Conservation (phyloP, 2,113 vertebrate genomes). For the Channa argus region DNA sequence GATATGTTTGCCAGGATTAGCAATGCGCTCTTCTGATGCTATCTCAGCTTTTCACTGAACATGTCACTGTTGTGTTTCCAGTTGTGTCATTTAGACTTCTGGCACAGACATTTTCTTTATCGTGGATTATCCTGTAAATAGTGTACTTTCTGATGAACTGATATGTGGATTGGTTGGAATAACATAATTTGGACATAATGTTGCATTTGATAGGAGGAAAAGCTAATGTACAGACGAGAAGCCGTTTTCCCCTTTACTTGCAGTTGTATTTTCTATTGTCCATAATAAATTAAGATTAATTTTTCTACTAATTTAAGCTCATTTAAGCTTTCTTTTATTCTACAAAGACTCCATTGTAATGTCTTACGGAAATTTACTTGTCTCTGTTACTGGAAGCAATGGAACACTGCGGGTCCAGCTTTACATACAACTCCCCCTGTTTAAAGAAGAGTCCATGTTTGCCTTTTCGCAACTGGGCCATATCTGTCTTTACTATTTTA, state of each 20-base stretch:
- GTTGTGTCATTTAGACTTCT: not conserved
- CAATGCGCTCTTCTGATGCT: not conserved
- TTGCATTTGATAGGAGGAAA: slow-evolving; percentile 62
- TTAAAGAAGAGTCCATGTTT: no score
- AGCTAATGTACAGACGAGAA: slow-evolving; percentile 69
- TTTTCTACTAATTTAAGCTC: slow-evolving; percentile 64
- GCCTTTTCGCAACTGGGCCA: no score
- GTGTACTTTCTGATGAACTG: slow-evolving; percentile 64
- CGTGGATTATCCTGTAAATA: slow-evolving; percentile 74
- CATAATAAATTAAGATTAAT: slow-evolving; percentile 77
- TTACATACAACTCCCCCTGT: no score
- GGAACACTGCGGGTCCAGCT: no score
- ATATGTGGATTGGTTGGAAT: slow-evolving; percentile 32
- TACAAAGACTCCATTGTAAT: no score
- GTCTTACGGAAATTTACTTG: no score
- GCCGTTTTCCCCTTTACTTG: slow-evolving; percentile 53
- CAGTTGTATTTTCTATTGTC: slow-evolving; percentile 78
- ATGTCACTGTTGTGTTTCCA: not conserved
- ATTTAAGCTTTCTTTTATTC: no score
- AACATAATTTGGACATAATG: slow-evolving; percentile 48
- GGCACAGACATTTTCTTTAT: slow-evolving; percentile 7
- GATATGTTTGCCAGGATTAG: not conserved
- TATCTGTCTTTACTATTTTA: no score
- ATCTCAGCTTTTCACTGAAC: slow-evolving; percentile 1
- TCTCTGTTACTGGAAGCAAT: no score